Percentiles rank a stretch among this genome's conserved stretches.
phyloP scores from a whole-genome alignment of 2,888 invertebrate species.

The Esperia sulphurella region DNA sequence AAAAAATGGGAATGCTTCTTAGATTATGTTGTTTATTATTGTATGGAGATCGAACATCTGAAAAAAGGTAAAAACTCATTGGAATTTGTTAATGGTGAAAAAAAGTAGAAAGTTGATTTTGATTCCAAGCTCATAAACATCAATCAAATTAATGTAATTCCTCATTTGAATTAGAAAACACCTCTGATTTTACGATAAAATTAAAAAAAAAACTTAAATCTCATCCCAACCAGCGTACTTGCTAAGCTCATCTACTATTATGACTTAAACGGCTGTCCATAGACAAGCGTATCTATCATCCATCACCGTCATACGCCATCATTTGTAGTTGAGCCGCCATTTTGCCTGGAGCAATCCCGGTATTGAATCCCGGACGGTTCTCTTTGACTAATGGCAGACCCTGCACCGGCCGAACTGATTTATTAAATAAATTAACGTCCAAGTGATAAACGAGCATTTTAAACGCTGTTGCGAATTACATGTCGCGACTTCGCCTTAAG shows the following conservation, averaged over 20 bases:
- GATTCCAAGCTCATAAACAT: conserved; percentile 1
- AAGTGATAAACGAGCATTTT: conserved; percentile 55
- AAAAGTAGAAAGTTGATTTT: background rate
- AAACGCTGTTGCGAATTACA: conserved; percentile 40
- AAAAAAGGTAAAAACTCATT: background rate
- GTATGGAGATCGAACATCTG: background rate
- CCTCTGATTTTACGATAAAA: background rate
- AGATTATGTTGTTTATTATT: background rate
- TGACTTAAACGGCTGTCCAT: conserved; percentile 33
- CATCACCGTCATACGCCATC: conserved; percentile 64
- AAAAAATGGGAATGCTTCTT: conserved; percentile 1
- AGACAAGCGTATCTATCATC: conserved; percentile 38
- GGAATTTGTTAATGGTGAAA: background rate
- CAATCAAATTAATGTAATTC: conserved; percentile 5
- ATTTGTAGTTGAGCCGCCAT: conserved; percentile 47
- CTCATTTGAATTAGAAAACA: conserved; percentile 1
- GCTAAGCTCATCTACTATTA: conserved; percentile 5
- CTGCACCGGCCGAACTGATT: conserved; percentile 58
- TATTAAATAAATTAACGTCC: conserved; percentile 71
- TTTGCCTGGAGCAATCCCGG: conserved; percentile 42
- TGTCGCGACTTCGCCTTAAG: conserved; percentile 27
- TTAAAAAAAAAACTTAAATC: too few species aligned
- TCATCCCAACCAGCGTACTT: background rate
- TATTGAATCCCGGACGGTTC: conserved; percentile 29
- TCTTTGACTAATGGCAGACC: conserved; percentile 59